A percentile compares a stretch with the other conserved stretches of the same genome.
Conservation (phyloP, 2,888 invertebrate species). For the Coelopa pilipes region DNA sequence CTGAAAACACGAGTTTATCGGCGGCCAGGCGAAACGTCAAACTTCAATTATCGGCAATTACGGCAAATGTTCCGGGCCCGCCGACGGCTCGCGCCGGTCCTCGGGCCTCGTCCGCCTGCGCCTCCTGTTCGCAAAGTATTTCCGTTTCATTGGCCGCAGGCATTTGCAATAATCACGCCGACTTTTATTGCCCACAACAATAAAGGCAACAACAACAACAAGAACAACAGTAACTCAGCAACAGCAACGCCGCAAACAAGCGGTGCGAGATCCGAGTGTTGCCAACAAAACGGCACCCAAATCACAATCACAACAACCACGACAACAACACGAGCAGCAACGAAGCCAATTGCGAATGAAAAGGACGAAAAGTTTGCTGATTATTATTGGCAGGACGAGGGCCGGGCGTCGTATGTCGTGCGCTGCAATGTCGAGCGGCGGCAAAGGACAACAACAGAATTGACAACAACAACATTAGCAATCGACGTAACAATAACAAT, state of each 20-base stretch:
- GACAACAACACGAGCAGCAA: no score
- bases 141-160: slow-evolving; percentile 38
- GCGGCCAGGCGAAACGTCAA: slow-evolving; percentile 1
- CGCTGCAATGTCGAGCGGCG: no score
- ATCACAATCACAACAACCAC: no score
- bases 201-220: slow-evolving; percentile 17
- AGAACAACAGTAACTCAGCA: no score
- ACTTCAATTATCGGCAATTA: slow-evolving; percentile 41
- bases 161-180: slow-evolving; percentile 4
- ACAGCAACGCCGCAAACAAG: slow-evolving; percentile 11
- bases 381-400: no score
- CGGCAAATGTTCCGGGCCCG: slow-evolving; percentile 25
- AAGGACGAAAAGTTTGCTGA: no score
- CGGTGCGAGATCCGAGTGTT: no score
- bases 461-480: not conserved
- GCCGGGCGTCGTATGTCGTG: no score
- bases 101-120: slow-evolving; percentile 18
- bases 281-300: no score
- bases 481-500: slow-evolving; percentile 4
- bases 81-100: no score
- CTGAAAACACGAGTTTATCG: not conserved
- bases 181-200: slow-evolving; percentile 7
- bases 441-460: slow-evolving; percentile 23
- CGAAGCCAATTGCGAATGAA: no score
- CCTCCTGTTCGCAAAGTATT: slow-evolving; percentile 18